These are phyloP conservation scores for Epizoanthus stellaris DNA, from an alignment of 92 coral and sea anemone species.

Conservation along the genomic window DNA sequence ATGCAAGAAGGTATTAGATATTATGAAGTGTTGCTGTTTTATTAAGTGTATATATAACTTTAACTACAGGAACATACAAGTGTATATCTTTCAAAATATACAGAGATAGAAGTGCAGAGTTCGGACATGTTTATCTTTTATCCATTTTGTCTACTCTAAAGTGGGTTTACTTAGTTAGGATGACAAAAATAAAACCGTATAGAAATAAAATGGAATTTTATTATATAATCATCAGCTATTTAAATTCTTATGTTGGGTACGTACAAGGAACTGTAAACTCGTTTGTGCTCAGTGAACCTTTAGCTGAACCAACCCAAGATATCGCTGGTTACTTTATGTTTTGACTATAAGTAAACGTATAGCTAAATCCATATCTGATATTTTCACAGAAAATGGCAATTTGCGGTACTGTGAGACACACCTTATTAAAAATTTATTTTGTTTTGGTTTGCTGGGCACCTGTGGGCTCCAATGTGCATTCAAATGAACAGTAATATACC, in stretches of 20 bases:
- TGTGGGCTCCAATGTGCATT: neutral
- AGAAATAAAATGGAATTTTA: no score
- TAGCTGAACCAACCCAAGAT: no score
- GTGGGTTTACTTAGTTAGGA: no score
- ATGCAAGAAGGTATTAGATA: constrained; percentile 41
- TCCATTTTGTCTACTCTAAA: no score
- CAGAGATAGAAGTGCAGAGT: neutral
- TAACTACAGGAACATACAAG: neutral
- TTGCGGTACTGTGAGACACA: neutral
- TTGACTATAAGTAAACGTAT: no score
- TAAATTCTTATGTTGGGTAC: no score
- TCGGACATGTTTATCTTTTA: no score
- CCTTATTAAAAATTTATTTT: constrained; percentile 26
- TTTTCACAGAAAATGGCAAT: neutral
- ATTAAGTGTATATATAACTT: constrained; percentile 26
- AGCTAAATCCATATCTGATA: neutral
- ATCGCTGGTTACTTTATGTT: no score
- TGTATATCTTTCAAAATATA: neutral
- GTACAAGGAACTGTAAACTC: no score
- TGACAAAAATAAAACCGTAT: no score
- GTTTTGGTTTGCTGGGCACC: neutral
- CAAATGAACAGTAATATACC: neutral
- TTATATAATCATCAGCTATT: no score
- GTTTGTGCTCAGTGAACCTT: no score
- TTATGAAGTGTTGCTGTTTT: constrained; percentile 47